Conservation (phyloP, 2,113 vertebrate genomes). For the Galbula dea region DNA sequence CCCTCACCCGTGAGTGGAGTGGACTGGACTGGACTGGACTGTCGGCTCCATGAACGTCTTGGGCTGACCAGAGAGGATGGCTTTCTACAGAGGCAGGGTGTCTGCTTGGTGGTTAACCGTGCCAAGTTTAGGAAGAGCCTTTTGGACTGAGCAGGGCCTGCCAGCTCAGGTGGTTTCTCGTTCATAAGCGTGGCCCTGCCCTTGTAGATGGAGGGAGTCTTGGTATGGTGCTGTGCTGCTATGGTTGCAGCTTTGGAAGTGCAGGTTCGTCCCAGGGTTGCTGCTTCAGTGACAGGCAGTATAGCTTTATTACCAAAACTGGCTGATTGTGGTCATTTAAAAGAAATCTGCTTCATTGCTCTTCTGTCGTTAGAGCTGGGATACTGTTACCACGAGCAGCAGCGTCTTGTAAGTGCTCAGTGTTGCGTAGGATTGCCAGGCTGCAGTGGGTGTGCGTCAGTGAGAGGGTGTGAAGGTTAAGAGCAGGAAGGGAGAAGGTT, state of each 20-base stretch:
- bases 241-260: not conserved
- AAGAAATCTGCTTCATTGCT: rapidly evolving
- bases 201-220: not conserved
- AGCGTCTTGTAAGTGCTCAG: not conserved
- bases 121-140: not conserved
- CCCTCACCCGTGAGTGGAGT: rapidly evolving
- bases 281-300: not conserved
- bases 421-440: not conserved
- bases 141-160: not conserved
- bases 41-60: rapidly evolving
- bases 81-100: not conserved
- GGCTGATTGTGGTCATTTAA: not conserved
- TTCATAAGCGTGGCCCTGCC: rapidly evolving
- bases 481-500: not conserved
- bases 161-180: rapidly evolving
- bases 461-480: not conserved
- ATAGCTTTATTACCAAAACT: not conserved
- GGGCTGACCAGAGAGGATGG: not conserved
- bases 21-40: too few species aligned
- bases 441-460: rapidly evolving
- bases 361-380: not conserved
- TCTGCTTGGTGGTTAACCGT: not conserved
- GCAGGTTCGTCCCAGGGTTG: not conserved
- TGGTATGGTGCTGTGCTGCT: rapidly evolving
- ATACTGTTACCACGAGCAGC: not conserved